Evolutionary conservation across 1,140 invertebrate genomes (phyloP), one percentile per base, ranked within the genome.

Genomic region (Ephestia elutella): DNA sequence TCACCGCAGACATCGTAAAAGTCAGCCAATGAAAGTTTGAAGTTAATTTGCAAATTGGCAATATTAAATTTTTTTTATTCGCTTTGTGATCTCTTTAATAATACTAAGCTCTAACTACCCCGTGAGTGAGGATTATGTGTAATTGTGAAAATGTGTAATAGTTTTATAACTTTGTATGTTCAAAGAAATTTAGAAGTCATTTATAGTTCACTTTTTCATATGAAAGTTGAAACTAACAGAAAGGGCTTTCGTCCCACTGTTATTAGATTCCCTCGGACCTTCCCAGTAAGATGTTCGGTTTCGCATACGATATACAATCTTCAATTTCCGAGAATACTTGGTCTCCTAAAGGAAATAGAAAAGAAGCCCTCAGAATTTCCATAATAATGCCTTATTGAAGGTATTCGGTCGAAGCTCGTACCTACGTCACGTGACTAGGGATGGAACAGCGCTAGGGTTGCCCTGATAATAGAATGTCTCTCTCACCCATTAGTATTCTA

Each of bases 321-420:
- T 35, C 32, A 35, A 35, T 35, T 35, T 35, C 32, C 32, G 32
- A 35, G 32, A 9, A 13, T 5, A 35, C 32, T 35, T 35, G 32
- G 32, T 11, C 32, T 25, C 21, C 7, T 35, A 10, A 48, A n/a
- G 32, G 32, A 54, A 54, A 54, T 54, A 35, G 54, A 56, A 44
- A 56, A 56, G 35, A 56, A 56, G n/a, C 18, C 54, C 35, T 28
- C 9, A 44, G 35, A 56, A 56, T 56, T 35, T 56, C 54, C 54
- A 56, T 56, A 56, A 56, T 56, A 56, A 56, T 56, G 38, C 54
- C 32, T 56, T 21, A 56, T 56, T 56, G 54, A 55, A 55, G 54
- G 54, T 56, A 35, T 35, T 35, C 32, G 32, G 17, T 38, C 11
- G 54, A 25, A n/a, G n/a, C n/a, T n/a, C n/a, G n/a, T 38, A 56